phyloP scores from a whole-genome alignment of 2,113 vertebrate genomes.

The Onychorhynchus coronatus region DNA sequence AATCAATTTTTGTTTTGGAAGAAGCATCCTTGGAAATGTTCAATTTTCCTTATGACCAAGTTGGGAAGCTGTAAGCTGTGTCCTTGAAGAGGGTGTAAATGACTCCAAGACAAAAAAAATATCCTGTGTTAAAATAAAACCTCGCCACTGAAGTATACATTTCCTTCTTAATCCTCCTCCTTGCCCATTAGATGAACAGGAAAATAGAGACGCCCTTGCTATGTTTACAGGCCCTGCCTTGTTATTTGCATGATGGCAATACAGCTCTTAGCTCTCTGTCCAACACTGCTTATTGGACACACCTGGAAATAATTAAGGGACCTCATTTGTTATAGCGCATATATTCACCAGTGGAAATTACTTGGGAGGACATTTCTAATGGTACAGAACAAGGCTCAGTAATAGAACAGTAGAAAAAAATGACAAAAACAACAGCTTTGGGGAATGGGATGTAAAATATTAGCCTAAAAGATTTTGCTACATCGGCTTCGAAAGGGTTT shows the following conservation, averaged over 20 bases:
- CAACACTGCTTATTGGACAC: constrained; percentile 22
- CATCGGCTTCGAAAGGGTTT: neutral
- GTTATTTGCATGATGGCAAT: constrained; percentile 28
- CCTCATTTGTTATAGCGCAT: neutral
- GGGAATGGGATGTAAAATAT: neutral
- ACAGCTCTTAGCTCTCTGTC: neutral
- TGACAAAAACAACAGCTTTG: neutral
- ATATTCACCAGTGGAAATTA: neutral
- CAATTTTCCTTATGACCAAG: neutral
- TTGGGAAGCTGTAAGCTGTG: neutral
- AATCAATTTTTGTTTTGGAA: neutral
- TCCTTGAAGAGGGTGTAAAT: neutral
- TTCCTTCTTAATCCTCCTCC: neutral
- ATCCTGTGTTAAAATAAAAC: neutral
- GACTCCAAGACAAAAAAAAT: neutral
- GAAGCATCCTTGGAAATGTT: neutral
- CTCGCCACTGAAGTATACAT: neutral
- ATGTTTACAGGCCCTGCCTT: constrained; percentile 32
- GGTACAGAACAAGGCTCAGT: neutral
- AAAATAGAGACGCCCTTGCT: neutral
- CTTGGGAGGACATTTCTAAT: neutral
- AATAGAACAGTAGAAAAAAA: neutral
- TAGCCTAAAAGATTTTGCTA: neutral
- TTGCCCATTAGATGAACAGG: neutral
- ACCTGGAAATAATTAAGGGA: constrained; percentile 22